Base-by-base conservation (phyloP, 2,113 vertebrate species). In the Megaceryle torquata region DNA sequence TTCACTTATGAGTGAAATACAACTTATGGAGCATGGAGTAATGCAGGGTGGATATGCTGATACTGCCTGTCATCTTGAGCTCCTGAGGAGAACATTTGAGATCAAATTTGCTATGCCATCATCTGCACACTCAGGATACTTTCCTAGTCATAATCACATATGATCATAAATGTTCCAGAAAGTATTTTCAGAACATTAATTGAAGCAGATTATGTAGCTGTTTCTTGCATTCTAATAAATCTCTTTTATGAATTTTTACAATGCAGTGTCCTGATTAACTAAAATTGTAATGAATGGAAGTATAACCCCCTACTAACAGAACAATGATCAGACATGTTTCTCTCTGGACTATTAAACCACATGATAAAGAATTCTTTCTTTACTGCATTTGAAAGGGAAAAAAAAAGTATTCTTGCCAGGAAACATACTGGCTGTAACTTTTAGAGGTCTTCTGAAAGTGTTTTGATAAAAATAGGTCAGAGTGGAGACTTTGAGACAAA, bases 401-500 rank as follows among this genome's bases (percentile, higher is more conserved):
- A 60, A 67, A 68, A 60, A 37, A 59, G 19, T 12, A 11, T 31
- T 80, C 35, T 54, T 39, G 11, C 15, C 20, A 86, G 70, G 60
- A 78, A 91, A 35, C 12, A 19, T 68, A 69, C 22, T 64, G 51
- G 4, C 53, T 72, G 13, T 50, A 89, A 80, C 31, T 91, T 88
- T 82, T 59, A 77, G 54, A 88, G 41, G 64, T 89, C 75, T 92
- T 91, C 57, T 91, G 83, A 89, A 93, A 87, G 43, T 64, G 37
- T 85, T 94, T 75, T 76, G 70, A 54, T 72, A 89, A 89, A 95
- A 95, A 82, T 80, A 92, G 63, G 74, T 91, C 33, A 86, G 31
- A 91, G 44, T 37, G 24, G n/a, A 91, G 28, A 54, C n/a, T 69
- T 61, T 80, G 68, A 89, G 87, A 81, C 35, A 85, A 70, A 95